Evolutionary conservation across 1,140 invertebrate genomes (phyloP), one percentile per base, ranked within the genome.

Genomic region (Pseudomyrmex dendroicus): DNA sequence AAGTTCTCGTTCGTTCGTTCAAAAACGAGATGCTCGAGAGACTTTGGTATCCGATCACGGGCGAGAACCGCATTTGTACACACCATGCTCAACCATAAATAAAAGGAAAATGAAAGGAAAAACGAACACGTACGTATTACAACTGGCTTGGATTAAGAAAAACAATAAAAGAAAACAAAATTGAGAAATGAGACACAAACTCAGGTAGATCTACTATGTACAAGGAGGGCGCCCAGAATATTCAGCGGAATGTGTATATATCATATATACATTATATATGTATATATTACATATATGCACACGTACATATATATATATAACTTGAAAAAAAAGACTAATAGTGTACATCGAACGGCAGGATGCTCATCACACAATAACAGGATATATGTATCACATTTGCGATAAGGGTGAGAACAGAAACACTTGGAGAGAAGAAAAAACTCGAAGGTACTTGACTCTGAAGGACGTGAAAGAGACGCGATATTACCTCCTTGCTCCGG

Each of bases 401-500:
- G 77, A 82, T 48, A 73, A 48, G 67, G 12, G 46, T 44, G 44
- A 57, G 12, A 56, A 67, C 15, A 56, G 35, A 68, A 54, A 10
- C 17, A 15, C 61, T 17, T 63, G 17, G 35, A 44, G 44, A 4
- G 17, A 73, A 17, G 20, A 54, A 35, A 44, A 73, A 66, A 73
- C 73, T 86, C 76, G 82, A 86, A 72, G 57, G 78, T 78, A 84
- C 62, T 80, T 68, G 35, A 35, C 63, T 86, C 56, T 56, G 68
- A 64, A 57, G 78, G 48, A 50, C 3, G 54, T 17, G 56, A 62
- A 25, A 35, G 17, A 15, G 4, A 61, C 50, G 25, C 73, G 78
- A 91, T 76, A 90, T 96, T 97, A 98, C 98, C 98, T 96, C 97
- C 97, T 94, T 97, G 96, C 86, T 98, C 98, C 91, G 97, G 97